A percentile compares a stretch with the other conserved stretches of the same genome.
These are phyloP conservation scores for Chrosomus eos DNA, from an alignment of 2,797 vertebrate genomes.

Conservation along the genomic window DNA sequence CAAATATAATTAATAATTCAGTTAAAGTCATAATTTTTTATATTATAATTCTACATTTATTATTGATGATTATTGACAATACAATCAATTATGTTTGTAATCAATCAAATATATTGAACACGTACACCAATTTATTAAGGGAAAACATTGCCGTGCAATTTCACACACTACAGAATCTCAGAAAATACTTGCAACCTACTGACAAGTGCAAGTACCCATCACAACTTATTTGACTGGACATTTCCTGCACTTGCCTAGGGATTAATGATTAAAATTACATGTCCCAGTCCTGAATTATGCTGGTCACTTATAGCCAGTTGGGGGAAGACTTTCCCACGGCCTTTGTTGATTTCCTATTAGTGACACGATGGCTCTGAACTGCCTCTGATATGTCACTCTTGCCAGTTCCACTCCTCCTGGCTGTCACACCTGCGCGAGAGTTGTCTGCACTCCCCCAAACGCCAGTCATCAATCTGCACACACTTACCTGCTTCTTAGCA, in stretches of 20 bases:
- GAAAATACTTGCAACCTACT: slow-evolving; percentile 34
- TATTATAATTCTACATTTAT: not conserved
- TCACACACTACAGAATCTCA: not conserved
- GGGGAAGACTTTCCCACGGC: slow-evolving; percentile 45
- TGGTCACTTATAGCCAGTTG: slow-evolving; percentile 57
- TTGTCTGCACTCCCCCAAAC: slow-evolving; percentile 51
- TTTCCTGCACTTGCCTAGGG: slow-evolving; percentile 54
- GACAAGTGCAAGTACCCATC: slow-evolving; percentile 52
- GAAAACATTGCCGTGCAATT: slow-evolving; percentile 16
- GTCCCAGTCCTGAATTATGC: slow-evolving; percentile 49
- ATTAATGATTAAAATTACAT: slow-evolving; percentile 67
- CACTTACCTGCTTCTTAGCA: slow-evolving; percentile 51
- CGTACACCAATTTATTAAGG: not conserved
- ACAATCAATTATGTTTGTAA: not conserved
- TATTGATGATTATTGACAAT: not conserved
- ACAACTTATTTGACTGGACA: slow-evolving; percentile 59
- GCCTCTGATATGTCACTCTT: slow-evolving; percentile 60
- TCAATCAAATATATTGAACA: not conserved
- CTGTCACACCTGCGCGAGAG: slow-evolving; percentile 61
- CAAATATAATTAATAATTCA: not conserved
- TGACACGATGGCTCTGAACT: slow-evolving; percentile 65
- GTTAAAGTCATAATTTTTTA: not conserved
- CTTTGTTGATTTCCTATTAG: slow-evolving; percentile 70
- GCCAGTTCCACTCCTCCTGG: slow-evolving; percentile 60
- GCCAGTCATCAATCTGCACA: slow-evolving; percentile 56